A percentile compares a stretch with the other conserved stretches of the same genome.
Conservation (phyloP, 2,797 vertebrate species). For the Acanthopagrus latus region DNA sequence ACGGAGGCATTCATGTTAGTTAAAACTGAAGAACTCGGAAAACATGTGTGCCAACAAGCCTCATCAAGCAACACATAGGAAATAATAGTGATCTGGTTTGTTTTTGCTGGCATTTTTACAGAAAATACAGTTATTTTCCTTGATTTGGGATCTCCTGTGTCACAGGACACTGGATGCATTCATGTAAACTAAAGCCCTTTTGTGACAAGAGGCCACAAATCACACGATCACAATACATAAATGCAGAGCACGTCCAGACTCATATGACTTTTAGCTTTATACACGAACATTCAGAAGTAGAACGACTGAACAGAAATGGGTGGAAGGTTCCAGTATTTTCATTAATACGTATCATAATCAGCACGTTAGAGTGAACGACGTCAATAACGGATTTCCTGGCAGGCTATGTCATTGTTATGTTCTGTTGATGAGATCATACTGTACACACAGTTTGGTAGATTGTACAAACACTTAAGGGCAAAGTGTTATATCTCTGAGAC, state of each 20-base stretch:
- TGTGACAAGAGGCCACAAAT: constrained; percentile 72
- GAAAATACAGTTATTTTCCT: constrained; percentile 56
- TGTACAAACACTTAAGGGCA: constrained; percentile 82
- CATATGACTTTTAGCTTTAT: constrained; percentile 48
- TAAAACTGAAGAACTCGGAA: constrained; percentile 21
- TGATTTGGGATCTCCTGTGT: constrained; percentile 61
- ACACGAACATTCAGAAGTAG: constrained; percentile 66
- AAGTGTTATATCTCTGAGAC: constrained; percentile 82
- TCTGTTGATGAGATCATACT: constrained; percentile 62
- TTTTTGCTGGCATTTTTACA: constrained; percentile 58
- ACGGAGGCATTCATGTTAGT: constrained; percentile 21
- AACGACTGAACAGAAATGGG: constrained; percentile 55
- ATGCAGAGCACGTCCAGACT: constrained; percentile 57
- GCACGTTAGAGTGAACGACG: constrained; percentile 33
- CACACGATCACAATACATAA: constrained; percentile 54
- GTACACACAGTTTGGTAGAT: constrained; percentile 74
- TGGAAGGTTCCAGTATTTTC: constrained; percentile 39
- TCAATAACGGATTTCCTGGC: constrained; percentile 32
- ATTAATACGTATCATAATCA: constrained; percentile 38
- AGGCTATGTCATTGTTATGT: constrained; percentile 44
- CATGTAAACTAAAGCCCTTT: constrained; percentile 82
- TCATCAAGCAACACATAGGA: constrained; percentile 53
- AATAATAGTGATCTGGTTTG: constrained; percentile 38
- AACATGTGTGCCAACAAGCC: constrained; percentile 43
- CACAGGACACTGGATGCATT: constrained; percentile 68